Base-by-base conservation (phyloP, 2,888 invertebrate genomes). In the Mechanitis messenoides region DNA sequence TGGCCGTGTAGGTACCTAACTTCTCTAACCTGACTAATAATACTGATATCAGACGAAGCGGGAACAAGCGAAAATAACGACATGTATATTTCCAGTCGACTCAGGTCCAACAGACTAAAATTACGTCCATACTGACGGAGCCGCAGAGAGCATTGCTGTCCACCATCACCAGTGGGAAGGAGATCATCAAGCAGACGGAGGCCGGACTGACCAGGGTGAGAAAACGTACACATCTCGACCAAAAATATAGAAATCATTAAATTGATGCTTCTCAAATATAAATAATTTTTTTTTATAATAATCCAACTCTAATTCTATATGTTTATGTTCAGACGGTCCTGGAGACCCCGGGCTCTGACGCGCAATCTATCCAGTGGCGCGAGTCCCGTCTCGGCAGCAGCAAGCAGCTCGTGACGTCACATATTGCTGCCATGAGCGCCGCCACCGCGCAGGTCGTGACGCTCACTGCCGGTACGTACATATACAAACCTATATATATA, bases 371-470 rank as follows among this genome's bases (percentile, higher is more conserved):
- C 72, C 95, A 96, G 89, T 98, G 98, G 84, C 97, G 97, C 79
- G 95, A 96, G 67, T 96, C 96, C 1, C 31, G 50, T 9, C 91
- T 98, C 84, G 98, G 98, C 84, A 96, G 97, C 60, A 96, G 96
- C 83, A 97, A 97, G 84, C 98, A 99, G 89, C 97, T 96, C 71
- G 97, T 99, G 61, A 97, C 97, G 69, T 97, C 97, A 59, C 97
- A 99, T 84, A 95, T 99, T 73, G 98, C 98, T 4, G 98, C 98
- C 63, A 99, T 99, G 98, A 99, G 97, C 87, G 99, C 99, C 0
- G 99, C 99, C 61, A 99, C 99, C 0, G 99, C 99, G 7, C 98
- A 98, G 85, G 96, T 98, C 57, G 96, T 98, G 62, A 97, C 97
- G 0, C 91, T 96, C 62, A 97, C 97, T 0, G 95, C 95, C 2